These are phyloP conservation scores for Malaclemys terrapin DNA, from an alignment of 2,113 vertebrate species.

Conservation along the genomic window DNA sequence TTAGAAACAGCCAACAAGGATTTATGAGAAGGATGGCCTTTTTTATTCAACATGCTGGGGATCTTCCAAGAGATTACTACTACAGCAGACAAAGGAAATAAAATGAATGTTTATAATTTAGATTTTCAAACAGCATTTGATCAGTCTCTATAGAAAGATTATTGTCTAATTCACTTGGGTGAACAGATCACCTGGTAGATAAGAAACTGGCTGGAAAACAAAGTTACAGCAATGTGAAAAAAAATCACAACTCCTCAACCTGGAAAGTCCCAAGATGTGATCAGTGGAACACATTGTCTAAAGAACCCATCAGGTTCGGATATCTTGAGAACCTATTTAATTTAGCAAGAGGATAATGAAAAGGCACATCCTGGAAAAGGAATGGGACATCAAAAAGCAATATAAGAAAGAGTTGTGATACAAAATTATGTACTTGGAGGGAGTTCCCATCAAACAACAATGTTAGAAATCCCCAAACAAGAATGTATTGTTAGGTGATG, in stretches of 20 bases:
- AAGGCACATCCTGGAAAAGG: background rate
- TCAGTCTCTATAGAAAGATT: fast-evolving
- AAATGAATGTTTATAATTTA: fast-evolving
- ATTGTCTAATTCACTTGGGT: background rate
- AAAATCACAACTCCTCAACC: background rate
- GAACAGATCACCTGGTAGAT: fast-evolving
- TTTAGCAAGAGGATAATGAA: background rate
- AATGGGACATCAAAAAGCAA: background rate
- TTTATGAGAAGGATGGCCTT: background rate
- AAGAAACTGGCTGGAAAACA: background rate
- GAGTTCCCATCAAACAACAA: background rate
- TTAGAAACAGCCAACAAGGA: background rate
- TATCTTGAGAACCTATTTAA: background rate
- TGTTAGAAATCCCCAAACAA: background rate
- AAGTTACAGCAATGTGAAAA: background rate
- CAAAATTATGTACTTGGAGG: background rate
- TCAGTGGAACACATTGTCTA: background rate
- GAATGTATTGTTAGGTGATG: background rate
- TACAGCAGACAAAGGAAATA: fast-evolving
- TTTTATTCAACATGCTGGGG: background rate
- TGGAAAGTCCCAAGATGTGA: background rate
- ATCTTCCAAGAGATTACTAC: background rate
- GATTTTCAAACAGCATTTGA: background rate
- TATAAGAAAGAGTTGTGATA: background rate
- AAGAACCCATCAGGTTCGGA: background rate